Evolutionary conservation across 2,888 invertebrate genomes (phyloP), one percentile per base, ranked within the genome.

Genomic region (Cepaea hortensis): DNA sequence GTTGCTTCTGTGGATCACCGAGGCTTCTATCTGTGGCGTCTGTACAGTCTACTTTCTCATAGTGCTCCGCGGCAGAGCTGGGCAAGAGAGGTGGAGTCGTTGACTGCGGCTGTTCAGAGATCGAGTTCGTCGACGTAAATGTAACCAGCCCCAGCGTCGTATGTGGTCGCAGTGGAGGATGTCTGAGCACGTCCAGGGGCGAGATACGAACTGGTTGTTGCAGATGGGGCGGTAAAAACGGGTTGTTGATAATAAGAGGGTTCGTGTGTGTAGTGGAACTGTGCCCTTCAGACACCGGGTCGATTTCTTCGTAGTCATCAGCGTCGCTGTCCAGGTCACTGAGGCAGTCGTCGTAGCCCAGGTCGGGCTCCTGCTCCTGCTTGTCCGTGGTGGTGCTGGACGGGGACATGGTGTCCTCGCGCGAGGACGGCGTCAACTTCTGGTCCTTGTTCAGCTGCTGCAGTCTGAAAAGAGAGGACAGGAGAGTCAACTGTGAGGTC

Each of bases 341-440:
- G 80, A 88, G 75, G 65, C 83, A 85, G 81, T 88, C 88, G 77
- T 88, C 88, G 68, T 88, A 87, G 15, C 87, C 87, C 0, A 88
- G 81, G 85, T 88, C 86, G 35, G 81, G 85, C 77, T 87, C 88
- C 46, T 79, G 85, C 35, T 88, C 87, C 0, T 83, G 88, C 7
- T 86, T 82, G 55, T 87, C 88, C 3, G 84, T 79, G 76, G 23
- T 82, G 81, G 77, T 85, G 79, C 87, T 87, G 81, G 85, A 84
- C 0, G 88, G 87, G 46, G 88, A 87, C 62, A 86, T 75, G 50
- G 88, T 85, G 72, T 86, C 86, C 11, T 87, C 87, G 3, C 87
- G 79, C 46, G 84, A 62, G 5, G 87, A 87, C 11, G 83, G 75
- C 2, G 79, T 72, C 81, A 86, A 65, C 65, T 87, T 88, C 84